Base-by-base conservation (phyloP, 53 echinoderm and acorn worm genomes). In the Astropecten irregularis region DNA sequence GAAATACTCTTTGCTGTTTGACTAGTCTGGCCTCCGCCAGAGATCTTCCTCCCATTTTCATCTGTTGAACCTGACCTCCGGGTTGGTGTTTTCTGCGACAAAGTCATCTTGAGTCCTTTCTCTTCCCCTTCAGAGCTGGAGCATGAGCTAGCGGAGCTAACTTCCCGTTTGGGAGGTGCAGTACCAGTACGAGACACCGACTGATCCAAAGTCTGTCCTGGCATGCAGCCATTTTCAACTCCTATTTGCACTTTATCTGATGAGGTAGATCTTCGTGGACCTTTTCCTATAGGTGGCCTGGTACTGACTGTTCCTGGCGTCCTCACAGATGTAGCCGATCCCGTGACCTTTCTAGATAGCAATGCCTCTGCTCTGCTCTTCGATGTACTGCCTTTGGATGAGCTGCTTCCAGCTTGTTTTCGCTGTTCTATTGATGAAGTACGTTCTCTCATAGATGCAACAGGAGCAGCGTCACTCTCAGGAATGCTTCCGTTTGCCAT, bases 231-330 rank as follows among this genome's bases (percentile, higher is more conserved):
- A 79, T 79, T 79, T 79, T 63, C 79, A 20, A 62, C 18, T 29
- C 63, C 79, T 79, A 29, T 44, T 31, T 77, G 77, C 46, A 79
- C 63, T 63, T 79, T 79, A 62, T 79, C 79, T 9, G 79, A 60
- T 61, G 79, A 79, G 79, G 79, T 79, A 79, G 79, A 79, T 49
- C 79, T 60, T 49, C 79, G 79, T 40, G 79, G 79, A 61, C 61
- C 79, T 39, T 79, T 79, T 60, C 74, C 56, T 23, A 34, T 40
- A 4, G 62, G 79, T 32, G 79, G 62, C 42, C 62, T 79, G n/a
- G 79, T 29, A 1, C 47, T 32, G 21, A 79, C 31, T 9, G 44
- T n/a, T 32, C 46, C 3, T 31, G 37, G 62, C 13, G 79, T 79
- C 62, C 79, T 79, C 40, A 79, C 79, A 0, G 79, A 79, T 20